Base-by-base conservation (phyloP, 2,888 invertebrate genomes). In the Anthoptus insignis region DNA sequence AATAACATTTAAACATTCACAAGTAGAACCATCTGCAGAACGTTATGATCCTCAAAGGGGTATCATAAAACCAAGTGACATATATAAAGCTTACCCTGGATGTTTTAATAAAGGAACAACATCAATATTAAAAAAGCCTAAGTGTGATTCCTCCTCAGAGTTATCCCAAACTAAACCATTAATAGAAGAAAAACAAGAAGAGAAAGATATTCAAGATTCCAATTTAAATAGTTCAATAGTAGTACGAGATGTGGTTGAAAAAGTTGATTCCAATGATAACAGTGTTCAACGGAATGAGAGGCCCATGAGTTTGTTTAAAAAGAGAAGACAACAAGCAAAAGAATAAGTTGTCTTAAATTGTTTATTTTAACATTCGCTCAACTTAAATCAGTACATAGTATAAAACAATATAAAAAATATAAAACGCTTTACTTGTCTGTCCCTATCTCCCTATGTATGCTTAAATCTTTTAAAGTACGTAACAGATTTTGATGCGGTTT, bases 51-150 rank as follows among this genome's bases (percentile, higher is more conserved):
- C 80, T 64, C 70, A 77, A 6, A 79, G 77, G 65, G 91, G 89
- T 27, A 86, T 94, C 50, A 70, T 69, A 27, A 93, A 88, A 73
- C 93, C 93, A 42, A 89, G 88, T 79, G 93, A 94, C 76, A 76
- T 94, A 54, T 93, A 93, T 81, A 72, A 77, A 74, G 84, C 81
- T 27, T 82, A 81, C 71, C 71, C 85, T 19, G 70, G 80, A 65
- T 72, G 79, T 7, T 86, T 87, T 74, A 71, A 68, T 39, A 75
- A 68, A 72, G 81, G 81, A 76, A 82, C 82, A 29, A 82, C 76
- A 61, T 89, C 93, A 24, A 91, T 93, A 69, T 80, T 93, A 45
- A 47, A 37, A 67, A 72, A 61, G 49, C 32, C 64, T 14, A 67
- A 64, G 19, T 64, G 59, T 47, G 32, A 49, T n/a, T 32, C 59